These are phyloP conservation scores for Xyliphius kryptos DNA, from an alignment of 2,113 vertebrate genomes.

Conservation along the genomic window DNA sequence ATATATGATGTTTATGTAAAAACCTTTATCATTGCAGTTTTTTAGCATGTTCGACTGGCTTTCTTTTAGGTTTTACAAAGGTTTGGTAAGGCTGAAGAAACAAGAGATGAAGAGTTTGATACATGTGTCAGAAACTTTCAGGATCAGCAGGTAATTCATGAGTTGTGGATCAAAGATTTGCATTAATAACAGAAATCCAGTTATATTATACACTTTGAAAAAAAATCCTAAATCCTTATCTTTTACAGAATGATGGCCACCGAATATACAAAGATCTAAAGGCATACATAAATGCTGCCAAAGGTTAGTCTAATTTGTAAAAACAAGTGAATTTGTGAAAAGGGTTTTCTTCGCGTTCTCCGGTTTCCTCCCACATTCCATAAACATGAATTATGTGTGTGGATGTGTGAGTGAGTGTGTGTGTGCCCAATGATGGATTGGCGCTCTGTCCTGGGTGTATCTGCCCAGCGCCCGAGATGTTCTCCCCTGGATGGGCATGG, in stretches of 20 bases:
- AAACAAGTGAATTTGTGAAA: neutral
- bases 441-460: no score
- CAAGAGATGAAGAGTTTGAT: slow-evolving; percentile 85
- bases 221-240: neutral
- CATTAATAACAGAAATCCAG: neutral
- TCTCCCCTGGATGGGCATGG: neutral
- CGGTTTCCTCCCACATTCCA: no score
- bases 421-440: no score
- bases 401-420: no score
- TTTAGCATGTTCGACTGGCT: neutral
- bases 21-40: no score
- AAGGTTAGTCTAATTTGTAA: slow-evolving; percentile 64
- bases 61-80: slow-evolving; percentile 79
- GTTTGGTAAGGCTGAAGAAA: slow-evolving; percentile 83
- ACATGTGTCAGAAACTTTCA: slow-evolving; percentile 66
- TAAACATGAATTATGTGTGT: no score
- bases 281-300: slow-evolving; percentile 74
- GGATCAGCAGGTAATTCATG: slow-evolving; percentile 82
- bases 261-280: slow-evolving; percentile 85
- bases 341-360: no score
- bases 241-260: slow-evolving; percentile 74
- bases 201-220: neutral
- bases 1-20: no score
- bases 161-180: neutral
- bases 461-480: no score